These are phyloP conservation scores for Syngnathus typhle DNA, from an alignment of 2,113 vertebrate genomes.

Conservation along the genomic window DNA sequence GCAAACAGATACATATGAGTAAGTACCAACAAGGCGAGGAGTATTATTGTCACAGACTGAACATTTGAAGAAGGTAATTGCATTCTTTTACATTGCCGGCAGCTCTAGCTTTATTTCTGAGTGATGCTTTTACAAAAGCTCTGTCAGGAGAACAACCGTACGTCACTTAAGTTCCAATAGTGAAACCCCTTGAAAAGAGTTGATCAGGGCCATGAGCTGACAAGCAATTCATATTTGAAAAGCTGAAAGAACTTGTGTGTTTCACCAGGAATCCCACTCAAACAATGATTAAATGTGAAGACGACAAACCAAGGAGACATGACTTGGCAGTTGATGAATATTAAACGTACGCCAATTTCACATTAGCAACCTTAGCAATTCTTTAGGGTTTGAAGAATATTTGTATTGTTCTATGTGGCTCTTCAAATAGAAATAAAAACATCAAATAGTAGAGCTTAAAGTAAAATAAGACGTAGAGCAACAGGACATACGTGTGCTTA, in stretches of 20 bases:
- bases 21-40: constrained; percentile 11
- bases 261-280: constrained; percentile 26
- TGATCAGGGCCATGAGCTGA: constrained; percentile 36
- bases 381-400: constrained; percentile 13
- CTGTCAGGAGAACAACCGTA: constrained; percentile 44
- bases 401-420: background rate
- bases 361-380: constrained; percentile 21
- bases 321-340: constrained; percentile 23
- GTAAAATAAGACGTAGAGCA: constrained; percentile 6
- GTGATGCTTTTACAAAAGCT: constrained; percentile 43
- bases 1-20: constrained; percentile 19
- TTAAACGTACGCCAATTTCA: constrained; percentile 31
- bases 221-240: constrained; percentile 32
- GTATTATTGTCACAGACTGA: constrained; percentile 41
- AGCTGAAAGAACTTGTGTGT: constrained; percentile 8
- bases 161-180: constrained; percentile 23
- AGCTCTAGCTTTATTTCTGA: constrained; percentile 41
- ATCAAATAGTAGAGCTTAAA: background rate
- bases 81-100: constrained; percentile 35
- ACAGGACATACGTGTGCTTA: constrained; percentile 62
- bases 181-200: constrained; percentile 30
- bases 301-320: constrained; percentile 23
- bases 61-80: constrained; percentile 45
- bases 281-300: constrained; percentile 20
- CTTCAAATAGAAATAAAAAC: background rate